Conservation (phyloP, 2,113 vertebrate genomes). For the Eulacestoma nigropectus region DNA sequence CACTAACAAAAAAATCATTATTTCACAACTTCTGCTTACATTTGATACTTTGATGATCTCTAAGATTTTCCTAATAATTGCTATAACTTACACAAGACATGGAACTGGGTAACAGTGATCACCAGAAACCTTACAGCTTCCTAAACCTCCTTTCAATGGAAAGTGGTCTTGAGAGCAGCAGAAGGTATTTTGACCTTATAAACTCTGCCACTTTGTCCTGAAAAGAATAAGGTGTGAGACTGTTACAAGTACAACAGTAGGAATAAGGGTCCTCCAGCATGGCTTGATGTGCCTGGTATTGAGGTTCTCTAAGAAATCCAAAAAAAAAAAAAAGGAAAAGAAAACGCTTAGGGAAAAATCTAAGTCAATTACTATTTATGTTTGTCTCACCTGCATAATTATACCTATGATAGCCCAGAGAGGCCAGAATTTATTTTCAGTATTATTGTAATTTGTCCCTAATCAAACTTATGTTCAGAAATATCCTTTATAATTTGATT, state of each 20-base stretch:
- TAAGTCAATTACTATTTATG: not conserved
- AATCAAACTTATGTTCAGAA: not conserved
- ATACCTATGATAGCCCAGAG: fast-evolving
- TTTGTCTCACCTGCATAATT: not conserved
- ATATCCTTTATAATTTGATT: not conserved
- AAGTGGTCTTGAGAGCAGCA: not conserved
- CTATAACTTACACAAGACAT: not conserved
- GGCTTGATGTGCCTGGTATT: not conserved
- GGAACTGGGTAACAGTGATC: not conserved
- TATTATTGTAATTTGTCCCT: not conserved
- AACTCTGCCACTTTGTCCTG: not conserved
- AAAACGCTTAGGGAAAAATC: not conserved
- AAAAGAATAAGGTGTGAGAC: not conserved
- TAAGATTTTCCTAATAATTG: not conserved
- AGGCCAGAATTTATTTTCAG: not conserved
- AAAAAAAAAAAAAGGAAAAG: not conserved
- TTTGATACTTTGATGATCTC: not conserved
- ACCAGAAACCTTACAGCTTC: not conserved
- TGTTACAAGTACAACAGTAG: fast-evolving
- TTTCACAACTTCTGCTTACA: not conserved
- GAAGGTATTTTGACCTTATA: not conserved
- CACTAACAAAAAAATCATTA: not conserved
- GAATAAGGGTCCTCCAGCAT: fast-evolving
- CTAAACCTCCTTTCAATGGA: not conserved
- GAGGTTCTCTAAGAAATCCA: not conserved